Base-by-base conservation (phyloP, 2,113 vertebrate genomes). In the Eclectus roratus region DNA sequence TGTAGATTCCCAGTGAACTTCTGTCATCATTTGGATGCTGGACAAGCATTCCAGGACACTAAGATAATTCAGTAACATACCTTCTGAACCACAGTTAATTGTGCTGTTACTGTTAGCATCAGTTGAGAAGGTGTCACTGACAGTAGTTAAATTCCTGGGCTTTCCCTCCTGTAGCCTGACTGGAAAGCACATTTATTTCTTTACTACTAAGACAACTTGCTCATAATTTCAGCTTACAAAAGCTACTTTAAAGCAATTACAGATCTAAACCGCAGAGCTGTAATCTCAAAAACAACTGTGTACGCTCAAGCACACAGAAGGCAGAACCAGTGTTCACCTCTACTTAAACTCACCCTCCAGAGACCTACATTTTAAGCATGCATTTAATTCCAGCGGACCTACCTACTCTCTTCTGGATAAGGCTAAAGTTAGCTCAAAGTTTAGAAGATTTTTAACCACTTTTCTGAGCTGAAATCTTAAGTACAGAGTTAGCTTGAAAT, bases 81-180 rank as follows among this genome's bases (percentile, higher is more conserved):
- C 81, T 92, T 80, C 71, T 88, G 63, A 92, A 92, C 66, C 81
- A 87, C 56, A 89, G 53, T 80, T 41, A 82, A 88, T 33, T 35
- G 53, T 43, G 44, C 21, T 79, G 53, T 58, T 89, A 71, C 74
- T 44, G n/a, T 37, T 82, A 87, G 71, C 56, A 41, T 28, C 53
- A 72, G 69, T 1, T 85, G 44, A 91, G 49, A 77, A 77, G 70
- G 70, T 85, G 47, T 76, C 52, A 64, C 47, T 49, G 61, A 72
- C 39, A 61, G 53, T 4, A 91, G 56, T 55, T 74, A 61, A 68
- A 76, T 56, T 93, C 56, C 19, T 61, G n/a, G 33, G 52, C 70
- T 89, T 86, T 68, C 47, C 35, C 27, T 74, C 43, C 50, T 47
- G 85, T 5, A 78, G 60, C 7, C n/a, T 68, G 39, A 90, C 11